These are phyloP conservation scores for Empis livida DNA, from an alignment of 2,888 invertebrate genomes.

Conservation along the genomic window DNA sequence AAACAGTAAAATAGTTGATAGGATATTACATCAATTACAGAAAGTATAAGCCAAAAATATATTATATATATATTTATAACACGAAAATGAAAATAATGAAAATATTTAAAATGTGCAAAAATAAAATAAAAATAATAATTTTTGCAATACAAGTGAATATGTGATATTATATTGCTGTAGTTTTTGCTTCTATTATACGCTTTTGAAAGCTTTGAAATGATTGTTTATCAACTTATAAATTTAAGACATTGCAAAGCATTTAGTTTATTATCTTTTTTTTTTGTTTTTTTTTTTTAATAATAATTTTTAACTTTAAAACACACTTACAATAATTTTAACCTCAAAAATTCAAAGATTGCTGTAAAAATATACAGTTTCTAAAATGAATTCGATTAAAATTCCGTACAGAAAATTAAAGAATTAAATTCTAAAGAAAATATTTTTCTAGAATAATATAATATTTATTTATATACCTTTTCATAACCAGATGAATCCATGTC, in stretches of 20 bases:
- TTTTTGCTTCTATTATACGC: conserved; percentile 8
- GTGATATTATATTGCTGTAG: conserved; percentile 8
- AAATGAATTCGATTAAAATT: background rate
- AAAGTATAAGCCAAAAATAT: too few species aligned
- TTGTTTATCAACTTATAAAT: conserved; percentile 2
- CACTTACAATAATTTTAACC: too few species aligned
- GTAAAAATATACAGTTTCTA: too few species aligned
- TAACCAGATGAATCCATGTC: conserved; percentile 28
- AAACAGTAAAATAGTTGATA: too few species aligned
- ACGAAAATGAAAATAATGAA: too few species aligned
- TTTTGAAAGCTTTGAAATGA: conserved; percentile 6
- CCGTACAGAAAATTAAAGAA: background rate
- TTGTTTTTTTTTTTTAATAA: too few species aligned
- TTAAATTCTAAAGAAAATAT: background rate
- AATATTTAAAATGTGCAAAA: too few species aligned
- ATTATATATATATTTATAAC: too few species aligned
- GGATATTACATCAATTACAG: too few species aligned
- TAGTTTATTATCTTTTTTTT: background rate
- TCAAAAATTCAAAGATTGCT: too few species aligned
- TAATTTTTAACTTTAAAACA: too few species aligned
- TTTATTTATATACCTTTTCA: conserved; percentile 22
- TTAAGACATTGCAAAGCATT: background rate
- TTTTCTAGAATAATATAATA: conserved; percentile 2
- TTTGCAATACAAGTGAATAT: conserved; percentile 3
- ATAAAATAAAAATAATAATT: too few species aligned